These are phyloP conservation scores for Dallia pectoralis DNA, from an alignment of 2,797 vertebrate genomes.

Conservation along the genomic window DNA sequence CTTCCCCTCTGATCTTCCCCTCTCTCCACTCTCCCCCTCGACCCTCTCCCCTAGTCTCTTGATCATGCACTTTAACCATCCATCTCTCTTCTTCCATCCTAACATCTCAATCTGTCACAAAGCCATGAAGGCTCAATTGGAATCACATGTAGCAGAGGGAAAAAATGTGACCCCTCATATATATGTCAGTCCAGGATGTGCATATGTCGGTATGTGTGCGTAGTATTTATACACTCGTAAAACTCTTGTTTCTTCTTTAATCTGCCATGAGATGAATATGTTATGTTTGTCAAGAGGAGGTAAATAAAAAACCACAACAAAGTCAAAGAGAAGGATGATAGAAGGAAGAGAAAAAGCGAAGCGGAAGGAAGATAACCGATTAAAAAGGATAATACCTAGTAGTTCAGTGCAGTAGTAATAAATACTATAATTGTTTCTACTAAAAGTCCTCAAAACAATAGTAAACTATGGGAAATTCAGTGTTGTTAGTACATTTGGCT, in stretches of 20 bases:
- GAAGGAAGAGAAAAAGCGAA: background rate
- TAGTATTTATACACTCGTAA: background rate
- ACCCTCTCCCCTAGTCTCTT: constrained; percentile 52
- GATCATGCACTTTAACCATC: constrained; percentile 71
- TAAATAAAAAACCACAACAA: constrained; percentile 48
- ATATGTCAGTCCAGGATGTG: constrained; percentile 59
- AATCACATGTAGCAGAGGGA: constrained; percentile 72
- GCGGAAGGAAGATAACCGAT: no score
- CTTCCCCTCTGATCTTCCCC: no score
- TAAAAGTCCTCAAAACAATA: no score
- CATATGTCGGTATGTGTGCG: constrained; percentile 4
- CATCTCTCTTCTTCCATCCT: constrained; percentile 66
- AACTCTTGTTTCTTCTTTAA: constrained; percentile 37
- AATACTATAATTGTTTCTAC: no score
- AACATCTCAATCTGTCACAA: constrained; percentile 70
- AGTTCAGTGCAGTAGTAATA: constrained; percentile 33
- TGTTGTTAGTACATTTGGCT: no score
- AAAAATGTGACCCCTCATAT: constrained; percentile 68
- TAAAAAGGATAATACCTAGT: constrained; percentile 16
- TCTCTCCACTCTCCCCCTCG: background rate
- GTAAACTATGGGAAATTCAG: no score
- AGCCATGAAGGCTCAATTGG: constrained; percentile 69
- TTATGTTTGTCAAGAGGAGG: constrained; percentile 55
- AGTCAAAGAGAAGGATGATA: constrained; percentile 22
- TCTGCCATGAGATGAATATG: constrained; percentile 40